A percentile compares a stretch with the other conserved stretches of the same genome.
Conservation (phyloP, 2,888 invertebrate species). For the Ferrisia virgata region DNA sequence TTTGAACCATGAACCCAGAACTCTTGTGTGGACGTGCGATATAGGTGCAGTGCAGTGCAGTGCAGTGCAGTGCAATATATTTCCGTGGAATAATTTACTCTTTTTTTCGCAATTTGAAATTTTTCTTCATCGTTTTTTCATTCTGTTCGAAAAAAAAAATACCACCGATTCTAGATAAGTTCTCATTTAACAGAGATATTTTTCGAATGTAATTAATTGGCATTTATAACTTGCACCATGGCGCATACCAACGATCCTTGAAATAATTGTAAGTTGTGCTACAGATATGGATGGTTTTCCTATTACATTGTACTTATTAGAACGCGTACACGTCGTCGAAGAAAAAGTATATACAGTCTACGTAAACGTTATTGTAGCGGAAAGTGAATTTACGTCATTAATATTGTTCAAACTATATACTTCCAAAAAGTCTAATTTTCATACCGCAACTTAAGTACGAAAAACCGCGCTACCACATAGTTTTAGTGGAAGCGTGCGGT, state of each 20-base stretch:
- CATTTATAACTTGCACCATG: background rate
- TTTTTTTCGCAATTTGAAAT: background rate
- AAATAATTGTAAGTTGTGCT: background rate
- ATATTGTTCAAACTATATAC: constrained; percentile 24
- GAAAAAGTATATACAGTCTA: background rate
- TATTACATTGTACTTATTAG: background rate
- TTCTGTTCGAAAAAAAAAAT: background rate
- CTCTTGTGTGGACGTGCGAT: no score
- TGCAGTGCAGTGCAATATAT: background rate
- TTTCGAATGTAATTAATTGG: background rate
- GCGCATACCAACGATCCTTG: background rate
- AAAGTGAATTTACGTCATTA: constrained; percentile 24
- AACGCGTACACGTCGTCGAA: no score
- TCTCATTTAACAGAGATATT: background rate
- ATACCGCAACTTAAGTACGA: constrained; percentile 14
- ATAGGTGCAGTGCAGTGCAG: no score
- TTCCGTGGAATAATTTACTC: background rate
- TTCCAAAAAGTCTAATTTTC: constrained; percentile 28
- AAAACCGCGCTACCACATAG: constrained; percentile 5
- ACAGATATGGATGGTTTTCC: no score
- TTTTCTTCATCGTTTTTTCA: background rate
- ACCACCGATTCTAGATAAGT: background rate
- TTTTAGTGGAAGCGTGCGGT: constrained; percentile 7
- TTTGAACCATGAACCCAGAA: background rate
- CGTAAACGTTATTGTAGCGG: background rate